phyloP scores from a whole-genome alignment of 2,113 vertebrate species.

The Etia nguti region DNA sequence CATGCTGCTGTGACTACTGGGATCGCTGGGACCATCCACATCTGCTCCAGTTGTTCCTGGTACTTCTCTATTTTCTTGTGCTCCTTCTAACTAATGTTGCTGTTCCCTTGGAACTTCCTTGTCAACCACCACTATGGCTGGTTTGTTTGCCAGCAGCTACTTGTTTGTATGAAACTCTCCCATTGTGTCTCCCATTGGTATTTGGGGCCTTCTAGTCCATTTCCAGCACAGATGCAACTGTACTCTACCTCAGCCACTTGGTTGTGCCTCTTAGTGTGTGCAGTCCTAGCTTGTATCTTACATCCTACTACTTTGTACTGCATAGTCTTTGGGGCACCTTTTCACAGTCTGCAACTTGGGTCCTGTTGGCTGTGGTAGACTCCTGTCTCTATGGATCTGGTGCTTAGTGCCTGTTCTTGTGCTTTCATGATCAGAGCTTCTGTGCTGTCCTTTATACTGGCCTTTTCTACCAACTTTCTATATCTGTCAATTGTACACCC shows the following conservation, averaged over 20 bases:
- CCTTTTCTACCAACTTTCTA: background rate
- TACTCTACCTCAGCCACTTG: background rate
- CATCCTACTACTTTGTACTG: background rate
- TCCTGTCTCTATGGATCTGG: background rate
- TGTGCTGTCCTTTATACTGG: background rate
- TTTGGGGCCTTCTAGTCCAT: background rate
- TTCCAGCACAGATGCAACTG: background rate
- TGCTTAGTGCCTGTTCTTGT: background rate
- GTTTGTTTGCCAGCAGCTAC: background rate
- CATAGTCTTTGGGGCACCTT: background rate
- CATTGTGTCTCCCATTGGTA: background rate
- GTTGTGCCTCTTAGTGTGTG: background rate
- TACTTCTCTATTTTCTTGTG: background rate
- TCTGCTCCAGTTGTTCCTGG: background rate
- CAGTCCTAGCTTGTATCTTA: background rate
- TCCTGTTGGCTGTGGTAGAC: background rate
- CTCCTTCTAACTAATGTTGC: background rate
- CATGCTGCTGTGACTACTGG: background rate
- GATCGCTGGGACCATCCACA: background rate
- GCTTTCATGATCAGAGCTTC: background rate
- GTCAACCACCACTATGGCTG: background rate
- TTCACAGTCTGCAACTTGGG: background rate
- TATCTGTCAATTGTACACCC: background rate
- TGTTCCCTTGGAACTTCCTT: background rate
- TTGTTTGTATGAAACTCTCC: background rate